Percentiles rank a stretch among this genome's conserved stretches.
These are phyloP conservation scores for Sebastes fasciatus DNA, from an alignment of 2,113 vertebrate species.

Conservation along the genomic window DNA sequence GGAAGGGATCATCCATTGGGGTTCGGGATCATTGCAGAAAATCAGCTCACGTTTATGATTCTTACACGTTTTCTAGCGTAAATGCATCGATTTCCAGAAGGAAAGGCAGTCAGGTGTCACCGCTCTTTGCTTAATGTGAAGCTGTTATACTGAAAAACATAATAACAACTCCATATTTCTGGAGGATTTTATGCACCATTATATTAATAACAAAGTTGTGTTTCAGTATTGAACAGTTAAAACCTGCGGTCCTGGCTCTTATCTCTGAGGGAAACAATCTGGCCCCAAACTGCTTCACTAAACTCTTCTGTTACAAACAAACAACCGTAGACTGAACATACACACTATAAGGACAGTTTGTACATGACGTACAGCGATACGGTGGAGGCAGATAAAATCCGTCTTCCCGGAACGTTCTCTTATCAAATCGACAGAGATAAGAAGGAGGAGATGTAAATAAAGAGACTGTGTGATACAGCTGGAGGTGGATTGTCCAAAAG, in stretches of 20 bases:
- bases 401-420: background rate
- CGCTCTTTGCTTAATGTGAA: background rate
- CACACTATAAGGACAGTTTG: background rate
- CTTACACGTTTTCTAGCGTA: background rate
- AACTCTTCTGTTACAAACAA: constrained; percentile 5
- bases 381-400: background rate
- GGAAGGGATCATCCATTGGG: too few species aligned
- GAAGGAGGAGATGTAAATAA: background rate
- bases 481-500: background rate
- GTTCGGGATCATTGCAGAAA: too few species aligned
- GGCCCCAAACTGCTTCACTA: background rate
- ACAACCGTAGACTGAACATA: background rate
- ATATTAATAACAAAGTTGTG: background rate
- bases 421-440: background rate
- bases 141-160: too few species aligned
- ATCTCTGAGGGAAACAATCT: constrained; percentile 7
- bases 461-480: background rate
- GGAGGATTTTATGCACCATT: background rate
- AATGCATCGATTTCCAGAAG: background rate
- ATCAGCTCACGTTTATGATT: too few species aligned
- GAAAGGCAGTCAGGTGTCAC: background rate
- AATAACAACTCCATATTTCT: background rate
- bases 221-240: background rate
- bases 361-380: background rate
- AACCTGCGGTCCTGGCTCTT: background rate